A percentile compares a stretch with the other conserved stretches of the same genome.
Conservation (phyloP, 2,797 vertebrate genomes). For the Carapus acus region DNA sequence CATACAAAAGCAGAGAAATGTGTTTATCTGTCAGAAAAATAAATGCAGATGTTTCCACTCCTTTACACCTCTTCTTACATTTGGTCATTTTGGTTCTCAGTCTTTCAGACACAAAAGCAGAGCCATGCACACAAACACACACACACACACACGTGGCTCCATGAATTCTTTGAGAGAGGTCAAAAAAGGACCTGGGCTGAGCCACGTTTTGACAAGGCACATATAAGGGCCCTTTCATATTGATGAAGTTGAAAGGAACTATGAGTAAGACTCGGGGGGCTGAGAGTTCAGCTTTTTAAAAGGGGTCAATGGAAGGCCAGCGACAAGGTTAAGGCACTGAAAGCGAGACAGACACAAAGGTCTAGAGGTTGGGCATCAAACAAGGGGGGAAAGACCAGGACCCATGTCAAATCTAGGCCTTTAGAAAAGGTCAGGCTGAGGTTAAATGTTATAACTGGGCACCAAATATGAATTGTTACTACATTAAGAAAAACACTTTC, state of each 20-base stretch:
- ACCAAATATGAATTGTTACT: constrained; percentile 20
- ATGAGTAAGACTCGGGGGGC: constrained; percentile 34
- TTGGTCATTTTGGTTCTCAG: constrained; percentile 5
- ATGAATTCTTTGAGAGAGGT: constrained; percentile 25
- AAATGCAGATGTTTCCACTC: neutral
- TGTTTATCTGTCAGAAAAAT: neutral
- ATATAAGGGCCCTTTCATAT: constrained; percentile 45
- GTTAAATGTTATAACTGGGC: constrained; percentile 33
- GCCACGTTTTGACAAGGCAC: constrained; percentile 48
- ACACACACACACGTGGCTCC: constrained; percentile 4
- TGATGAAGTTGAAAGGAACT: constrained; percentile 49
- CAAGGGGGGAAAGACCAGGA: constrained; percentile 24
- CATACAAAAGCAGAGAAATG: neutral
- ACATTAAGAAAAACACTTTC: neutral
- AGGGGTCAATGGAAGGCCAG: constrained; percentile 44
- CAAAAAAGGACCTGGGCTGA: constrained; percentile 27
- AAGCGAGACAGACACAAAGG: constrained; percentile 41
- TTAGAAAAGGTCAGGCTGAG: constrained; percentile 38
- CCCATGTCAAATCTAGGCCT: constrained; percentile 29
- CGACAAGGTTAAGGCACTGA: constrained; percentile 44
- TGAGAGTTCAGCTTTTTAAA: constrained; percentile 43
- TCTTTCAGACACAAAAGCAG: constrained; percentile 9
- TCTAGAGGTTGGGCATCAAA: constrained; percentile 36
- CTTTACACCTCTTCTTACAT: constrained; percentile 7
- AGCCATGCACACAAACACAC: constrained; percentile 2